These are phyloP conservation scores for Glossosoma conforme DNA, from an alignment of 1,140 invertebrate species.

Conservation along the genomic window DNA sequence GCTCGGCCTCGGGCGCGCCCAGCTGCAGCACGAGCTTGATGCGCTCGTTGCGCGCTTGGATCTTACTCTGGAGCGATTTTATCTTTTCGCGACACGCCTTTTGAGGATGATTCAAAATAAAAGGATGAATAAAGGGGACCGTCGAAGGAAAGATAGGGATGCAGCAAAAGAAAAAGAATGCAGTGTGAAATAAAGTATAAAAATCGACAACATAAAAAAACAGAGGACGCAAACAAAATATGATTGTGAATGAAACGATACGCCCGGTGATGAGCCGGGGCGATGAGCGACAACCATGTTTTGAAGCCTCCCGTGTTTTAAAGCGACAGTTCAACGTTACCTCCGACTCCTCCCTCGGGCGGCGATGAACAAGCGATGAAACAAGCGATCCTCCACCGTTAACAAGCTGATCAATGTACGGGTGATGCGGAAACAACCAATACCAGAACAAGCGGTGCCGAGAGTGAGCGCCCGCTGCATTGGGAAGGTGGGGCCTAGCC, in stretches of 20 bases:
- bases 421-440: constrained; percentile 19
- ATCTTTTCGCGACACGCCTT: constrained; percentile 80
- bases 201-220: constrained; percentile 32
- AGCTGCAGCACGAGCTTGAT: constrained; percentile 81
- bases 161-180: constrained; percentile 63
- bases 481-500: constrained; percentile 1
- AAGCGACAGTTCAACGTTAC: constrained; percentile 24
- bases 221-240: constrained; percentile 28
- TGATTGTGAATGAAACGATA: constrained; percentile 18
- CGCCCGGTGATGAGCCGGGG: too few species aligned
- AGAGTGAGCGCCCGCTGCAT: constrained; percentile 6
- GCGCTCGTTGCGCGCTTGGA: constrained; percentile 78
- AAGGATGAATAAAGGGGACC: constrained; percentile 35
- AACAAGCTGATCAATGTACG: constrained; percentile 18
- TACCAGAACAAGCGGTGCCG: constrained; percentile 19
- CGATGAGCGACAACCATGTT: too few species aligned
- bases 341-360: constrained; percentile 26
- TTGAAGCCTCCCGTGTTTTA: constrained; percentile 29
- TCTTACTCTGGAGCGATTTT: constrained; percentile 81
- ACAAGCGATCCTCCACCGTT: constrained; percentile 27
- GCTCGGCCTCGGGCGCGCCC: constrained; percentile 73
- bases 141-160: constrained; percentile 40
- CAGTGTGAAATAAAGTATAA: constrained; percentile 40
- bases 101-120: constrained; percentile 43
- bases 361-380: constrained; percentile 29